Percentiles rank a stretch among this genome's conserved stretches.
These are phyloP conservation scores for Marmota monax DNA, from an alignment of 2,113 vertebrate species.

Conservation along the genomic window DNA sequence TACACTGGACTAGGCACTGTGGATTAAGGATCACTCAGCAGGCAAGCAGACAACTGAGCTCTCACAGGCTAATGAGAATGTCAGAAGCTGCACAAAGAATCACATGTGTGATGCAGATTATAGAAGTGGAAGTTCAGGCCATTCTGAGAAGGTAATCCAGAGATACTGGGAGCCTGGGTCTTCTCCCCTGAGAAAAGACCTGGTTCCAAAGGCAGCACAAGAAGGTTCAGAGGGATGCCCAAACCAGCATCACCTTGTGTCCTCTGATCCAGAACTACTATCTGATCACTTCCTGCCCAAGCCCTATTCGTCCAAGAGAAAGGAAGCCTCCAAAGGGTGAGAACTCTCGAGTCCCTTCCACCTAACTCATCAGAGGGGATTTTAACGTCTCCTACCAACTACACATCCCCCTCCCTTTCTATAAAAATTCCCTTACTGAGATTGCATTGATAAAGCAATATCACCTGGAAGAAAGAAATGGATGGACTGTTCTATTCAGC, in stretches of 20 bases:
- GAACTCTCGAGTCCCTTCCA: neutral
- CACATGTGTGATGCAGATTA: neutral
- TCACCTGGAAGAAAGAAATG: neutral
- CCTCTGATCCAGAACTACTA: neutral
- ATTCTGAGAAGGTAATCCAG: neutral
- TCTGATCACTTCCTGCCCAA: neutral
- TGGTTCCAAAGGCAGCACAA: neutral
- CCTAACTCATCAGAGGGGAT: neutral
- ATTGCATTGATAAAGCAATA: neutral
- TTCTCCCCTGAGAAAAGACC: neutral
- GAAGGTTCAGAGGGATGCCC: neutral
- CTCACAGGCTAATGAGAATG: neutral
- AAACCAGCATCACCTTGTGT: neutral
- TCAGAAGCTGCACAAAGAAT: neutral
- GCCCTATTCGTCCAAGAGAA: neutral
- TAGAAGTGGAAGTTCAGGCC: neutral
- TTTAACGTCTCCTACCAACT: neutral
- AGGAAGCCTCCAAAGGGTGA: neutral
- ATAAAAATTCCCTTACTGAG: neutral
- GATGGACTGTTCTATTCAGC: neutral
- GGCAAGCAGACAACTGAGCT: no score
- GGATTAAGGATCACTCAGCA: neutral
- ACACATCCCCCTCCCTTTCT: neutral
- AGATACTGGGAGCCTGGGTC: rapidly evolving
- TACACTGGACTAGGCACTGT: no score